A percentile compares a stretch with the other conserved stretches of the same genome.
Conservation (phyloP, 2,888 invertebrate species). For the Ditula angustiorana region DNA sequence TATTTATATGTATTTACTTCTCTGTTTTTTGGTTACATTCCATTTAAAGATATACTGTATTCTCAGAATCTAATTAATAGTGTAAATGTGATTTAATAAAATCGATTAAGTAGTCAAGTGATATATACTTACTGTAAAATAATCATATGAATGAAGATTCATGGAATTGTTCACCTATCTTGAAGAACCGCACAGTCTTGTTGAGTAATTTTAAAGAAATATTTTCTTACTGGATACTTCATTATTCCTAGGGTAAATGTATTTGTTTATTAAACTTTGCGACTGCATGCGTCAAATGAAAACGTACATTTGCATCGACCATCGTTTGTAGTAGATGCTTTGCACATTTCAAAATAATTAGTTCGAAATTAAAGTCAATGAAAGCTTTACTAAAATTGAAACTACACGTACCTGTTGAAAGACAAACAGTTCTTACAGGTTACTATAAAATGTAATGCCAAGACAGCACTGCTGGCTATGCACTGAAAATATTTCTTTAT, state of each 20-base stretch:
- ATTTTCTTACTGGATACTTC: conserved; percentile 64
- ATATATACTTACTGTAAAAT: conserved; percentile 16
- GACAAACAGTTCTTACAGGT: not conserved
- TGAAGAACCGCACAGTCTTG: conserved; percentile 66
- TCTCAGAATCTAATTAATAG: not conserved
- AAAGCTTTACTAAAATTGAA: not conserved
- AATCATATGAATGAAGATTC: conserved; percentile 3
- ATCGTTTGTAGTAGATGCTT: conserved; percentile 9
- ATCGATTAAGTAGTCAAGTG: conserved; percentile 24
- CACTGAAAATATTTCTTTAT: not conserved
- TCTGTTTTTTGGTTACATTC: conserved; percentile 1
- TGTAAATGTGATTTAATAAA: conserved; percentile 26
- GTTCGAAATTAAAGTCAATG: conserved; percentile 1
- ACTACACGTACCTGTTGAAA: not conserved
- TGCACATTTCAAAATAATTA: conserved; percentile 15
- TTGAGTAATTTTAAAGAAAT: conserved; percentile 74
- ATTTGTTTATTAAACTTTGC: conserved; percentile 56
- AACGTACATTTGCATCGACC: conserved; percentile 2
- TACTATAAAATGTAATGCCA: not conserved
- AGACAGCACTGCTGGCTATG: not conserved
- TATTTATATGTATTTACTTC: no score
- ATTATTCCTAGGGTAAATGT: conserved; percentile 57
- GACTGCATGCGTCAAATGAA: conserved; percentile 43
- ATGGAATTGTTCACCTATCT: conserved; percentile 45
- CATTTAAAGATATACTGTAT: not conserved